These are phyloP conservation scores for Orestias chungarensis DNA, from an alignment of 2,797 vertebrate genomes.

Conservation along the genomic window DNA sequence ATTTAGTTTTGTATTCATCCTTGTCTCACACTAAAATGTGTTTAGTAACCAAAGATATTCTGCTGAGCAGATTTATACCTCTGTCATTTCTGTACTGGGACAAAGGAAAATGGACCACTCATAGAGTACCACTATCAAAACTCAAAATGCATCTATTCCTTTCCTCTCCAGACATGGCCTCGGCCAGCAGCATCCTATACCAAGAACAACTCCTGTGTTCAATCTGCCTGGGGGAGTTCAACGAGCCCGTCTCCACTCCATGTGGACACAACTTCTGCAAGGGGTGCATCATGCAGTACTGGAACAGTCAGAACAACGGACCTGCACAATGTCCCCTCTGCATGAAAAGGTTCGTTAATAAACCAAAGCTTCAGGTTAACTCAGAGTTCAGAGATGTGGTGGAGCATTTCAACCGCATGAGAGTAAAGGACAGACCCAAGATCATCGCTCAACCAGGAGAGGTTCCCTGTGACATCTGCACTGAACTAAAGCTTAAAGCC, in stretches of 20 bases:
- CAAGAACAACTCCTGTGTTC: slow-evolving; percentile 46
- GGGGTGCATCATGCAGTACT: neutral
- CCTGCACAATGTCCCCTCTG: slow-evolving; percentile 45
- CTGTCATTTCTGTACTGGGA: neutral
- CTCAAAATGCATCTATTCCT: neutral
- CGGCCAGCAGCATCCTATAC: slow-evolving; percentile 11
- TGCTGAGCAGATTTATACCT: neutral
- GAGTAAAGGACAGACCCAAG: neutral
- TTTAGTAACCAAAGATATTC: neutral
- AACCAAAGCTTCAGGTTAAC: slow-evolving; percentile 48
- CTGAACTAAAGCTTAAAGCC: slow-evolving; percentile 33
- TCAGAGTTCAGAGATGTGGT: slow-evolving; percentile 52
- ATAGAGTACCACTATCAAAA: neutral
- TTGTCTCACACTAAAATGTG: neutral
- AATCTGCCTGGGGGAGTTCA: slow-evolving; percentile 47
- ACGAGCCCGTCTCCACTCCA: neutral
- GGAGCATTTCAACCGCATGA: slow-evolving; percentile 33
- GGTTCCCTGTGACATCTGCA: slow-evolving; percentile 55
- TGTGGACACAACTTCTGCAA: slow-evolving; percentile 3
- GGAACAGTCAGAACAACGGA: neutral
- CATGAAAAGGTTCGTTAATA: slow-evolving; percentile 13
- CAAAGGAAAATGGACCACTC: neutral
- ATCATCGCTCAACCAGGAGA: slow-evolving; percentile 28
- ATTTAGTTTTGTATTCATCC: neutral
- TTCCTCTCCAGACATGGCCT: slow-evolving; percentile 47